Evolutionary conservation across 2,113 vertebrate species (phyloP), one percentile per base, ranked within the genome.

Genomic region (Elaphurus davidianus): DNA sequence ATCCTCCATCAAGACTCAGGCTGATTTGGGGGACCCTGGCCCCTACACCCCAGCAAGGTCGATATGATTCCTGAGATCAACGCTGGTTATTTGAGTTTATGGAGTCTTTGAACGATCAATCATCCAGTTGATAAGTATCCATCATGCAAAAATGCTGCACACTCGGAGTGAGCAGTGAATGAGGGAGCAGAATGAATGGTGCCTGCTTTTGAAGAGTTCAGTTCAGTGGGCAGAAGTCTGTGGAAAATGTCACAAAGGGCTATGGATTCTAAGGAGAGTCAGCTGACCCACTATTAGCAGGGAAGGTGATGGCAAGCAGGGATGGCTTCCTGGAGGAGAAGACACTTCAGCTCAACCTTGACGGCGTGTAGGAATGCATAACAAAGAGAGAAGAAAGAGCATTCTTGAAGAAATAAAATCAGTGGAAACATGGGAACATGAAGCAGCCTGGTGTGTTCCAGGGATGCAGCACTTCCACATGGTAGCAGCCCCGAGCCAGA

Each of bases 401-500:
- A 11, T 64, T 28, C 67, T 47, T 64, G 45, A 45, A 76, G n/a
- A 84, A 47, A 8, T 19, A 62, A 23, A 84, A 17, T 50, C 59
- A 57, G 60, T 40, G 28, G 45, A 28, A 45, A 30, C 19, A 21
- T 4, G n/a, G 33, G 47, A 47, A 40, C 28, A 28, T 0, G 11
- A 59, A 74, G 45, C 64, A 62, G 55, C 10, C 3, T 10, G 43
- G 19, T n/a, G 25, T 40, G 43, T 28, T n/a, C 93, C 0, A 0
- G 7, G 45, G 21, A 19, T 1, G 16, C 71, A 7, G 67, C 71
- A 17, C 17, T 17, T 28, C 17, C 4, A 40, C 19, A 54, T 7
- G 7, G 52, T 6, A 33, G 43, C 14, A 60, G 6, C 40, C n/a
- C 54, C 0, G 0, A 36, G 28, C 3, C 6, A 28, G 28, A 78